These are phyloP conservation scores for Neosilurus hyrtlii DNA, from an alignment of 2,797 vertebrate genomes.

Conservation along the genomic window DNA sequence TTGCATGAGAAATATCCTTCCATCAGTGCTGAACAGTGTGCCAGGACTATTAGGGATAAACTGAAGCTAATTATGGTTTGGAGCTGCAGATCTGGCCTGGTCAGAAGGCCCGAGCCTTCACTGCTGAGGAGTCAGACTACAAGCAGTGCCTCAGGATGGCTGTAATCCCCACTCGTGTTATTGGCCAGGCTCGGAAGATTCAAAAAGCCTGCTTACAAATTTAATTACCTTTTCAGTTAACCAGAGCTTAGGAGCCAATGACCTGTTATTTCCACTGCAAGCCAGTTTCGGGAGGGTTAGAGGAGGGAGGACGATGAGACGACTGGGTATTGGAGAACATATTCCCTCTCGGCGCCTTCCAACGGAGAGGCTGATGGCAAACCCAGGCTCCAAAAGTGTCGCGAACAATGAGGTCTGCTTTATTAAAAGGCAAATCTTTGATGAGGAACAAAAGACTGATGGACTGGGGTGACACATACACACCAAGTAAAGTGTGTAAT, in stretches of 20 bases:
- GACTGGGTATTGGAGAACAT: conserved; percentile 68
- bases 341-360: conserved; percentile 64
- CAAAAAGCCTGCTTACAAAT: conserved; percentile 77
- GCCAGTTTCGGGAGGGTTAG: conserved; percentile 59
- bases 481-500: conserved; percentile 5
- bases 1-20: conserved; percentile 20
- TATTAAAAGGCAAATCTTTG: conserved; percentile 75
- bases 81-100: conserved; percentile 56
- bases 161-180: conserved; percentile 70
- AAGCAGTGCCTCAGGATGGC: conserved; percentile 64
- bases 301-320: conserved; percentile 54
- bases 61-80: conserved; percentile 56
- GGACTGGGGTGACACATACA: conserved; percentile 50
- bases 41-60: conserved; percentile 43
- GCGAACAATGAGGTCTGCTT: conserved; percentile 77
- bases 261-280: conserved; percentile 76
- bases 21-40: conserved; percentile 2
- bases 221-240: conserved; percentile 79
- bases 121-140: conserved; percentile 63
- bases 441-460: conserved; percentile 69
- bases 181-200: conserved; percentile 74
- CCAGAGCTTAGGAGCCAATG: conserved; percentile 76
- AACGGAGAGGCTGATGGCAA: conserved; percentile 67
- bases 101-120: conserved; percentile 60
- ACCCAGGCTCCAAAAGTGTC: conserved; percentile 59